Evolutionary conservation across 2,797 vertebrate species (phyloP).

Genomic region (Furcifer pardalis): DNA sequence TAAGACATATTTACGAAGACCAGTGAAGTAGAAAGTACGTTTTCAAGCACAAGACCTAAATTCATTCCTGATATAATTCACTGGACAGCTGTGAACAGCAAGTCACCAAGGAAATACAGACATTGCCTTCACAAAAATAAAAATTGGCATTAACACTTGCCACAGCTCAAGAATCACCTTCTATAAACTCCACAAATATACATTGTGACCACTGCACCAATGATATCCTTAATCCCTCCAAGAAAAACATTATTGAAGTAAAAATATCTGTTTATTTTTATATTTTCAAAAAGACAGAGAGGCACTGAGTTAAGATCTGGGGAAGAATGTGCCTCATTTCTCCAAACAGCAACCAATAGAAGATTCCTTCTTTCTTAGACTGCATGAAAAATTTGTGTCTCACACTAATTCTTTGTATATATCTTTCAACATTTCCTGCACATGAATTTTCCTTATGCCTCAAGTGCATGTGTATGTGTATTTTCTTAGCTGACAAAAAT

Average conservation of each 20-base stretch:
- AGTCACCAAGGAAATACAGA: conserved; percentile 33
- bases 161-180: conserved; percentile 20
- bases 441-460: not conserved
- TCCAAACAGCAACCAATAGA: conserved; percentile 16
- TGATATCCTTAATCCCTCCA: conserved; percentile 14
- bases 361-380: conserved; percentile 9
- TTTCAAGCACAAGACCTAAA: conserved; percentile 11
- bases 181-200: conserved; percentile 25
- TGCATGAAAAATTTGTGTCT: conserved; percentile 1
- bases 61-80: not conserved
- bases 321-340: conserved; percentile 3
- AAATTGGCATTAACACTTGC: conserved; percentile 13
- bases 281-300: conserved; percentile 35
- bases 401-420: not conserved
- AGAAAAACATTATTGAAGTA: conserved; percentile 34
- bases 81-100: not conserved
- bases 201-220: conserved; percentile 24
- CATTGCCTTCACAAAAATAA: conserved; percentile 34
- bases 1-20: not conserved
- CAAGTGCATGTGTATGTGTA: not conserved
- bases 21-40: not conserved
- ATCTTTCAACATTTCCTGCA: not conserved
- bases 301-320: conserved; percentile 20
- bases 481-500: not conserved
- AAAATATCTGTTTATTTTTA: conserved; percentile 42